Evolutionary conservation across 35 echinoderm and acorn worm species (phyloP).

Genomic region (Hemicentrotus pulcherrimus): DNA sequence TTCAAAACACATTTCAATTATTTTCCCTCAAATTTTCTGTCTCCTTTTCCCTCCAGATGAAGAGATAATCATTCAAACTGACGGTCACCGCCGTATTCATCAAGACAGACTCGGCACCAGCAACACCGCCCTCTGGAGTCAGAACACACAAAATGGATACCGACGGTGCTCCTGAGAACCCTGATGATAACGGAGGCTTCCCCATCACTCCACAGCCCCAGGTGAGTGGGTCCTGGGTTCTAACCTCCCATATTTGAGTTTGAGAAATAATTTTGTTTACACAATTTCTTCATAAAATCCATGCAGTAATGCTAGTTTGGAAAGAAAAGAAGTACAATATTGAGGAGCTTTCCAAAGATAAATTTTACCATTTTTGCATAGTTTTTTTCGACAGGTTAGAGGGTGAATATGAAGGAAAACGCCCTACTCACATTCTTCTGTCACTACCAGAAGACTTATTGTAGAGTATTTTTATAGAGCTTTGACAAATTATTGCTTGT

Average conservation of each 20-base stretch:
- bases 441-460: too few relatives aligned
- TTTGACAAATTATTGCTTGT: too few relatives aligned
- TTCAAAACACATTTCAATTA: too few relatives aligned
- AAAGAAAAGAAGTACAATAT: too few relatives aligned
- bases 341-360: too few relatives aligned
- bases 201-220: constrained; percentile 36
- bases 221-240: constrained; percentile 14
- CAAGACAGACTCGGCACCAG: constrained; percentile 38
- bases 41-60: not conserved
- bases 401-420: too few relatives aligned
- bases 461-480: too few relatives aligned
- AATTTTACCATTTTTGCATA: too few relatives aligned
- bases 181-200: constrained; percentile 65
- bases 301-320: not conserved
- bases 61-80: constrained; percentile 45
- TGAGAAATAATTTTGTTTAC: not conserved
- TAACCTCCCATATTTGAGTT: not conserved
- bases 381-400: too few relatives aligned
- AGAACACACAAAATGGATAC: constrained; percentile 59
- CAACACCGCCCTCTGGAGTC: constrained; percentile 48
- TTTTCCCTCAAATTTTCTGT: not conserved
- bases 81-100: constrained; percentile 52
- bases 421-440: too few relatives aligned
- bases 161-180: constrained; percentile 35
- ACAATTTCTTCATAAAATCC: not conserved